phyloP scores from a whole-genome alignment of 2,113 vertebrate genomes.

The Symphodus melops region DNA sequence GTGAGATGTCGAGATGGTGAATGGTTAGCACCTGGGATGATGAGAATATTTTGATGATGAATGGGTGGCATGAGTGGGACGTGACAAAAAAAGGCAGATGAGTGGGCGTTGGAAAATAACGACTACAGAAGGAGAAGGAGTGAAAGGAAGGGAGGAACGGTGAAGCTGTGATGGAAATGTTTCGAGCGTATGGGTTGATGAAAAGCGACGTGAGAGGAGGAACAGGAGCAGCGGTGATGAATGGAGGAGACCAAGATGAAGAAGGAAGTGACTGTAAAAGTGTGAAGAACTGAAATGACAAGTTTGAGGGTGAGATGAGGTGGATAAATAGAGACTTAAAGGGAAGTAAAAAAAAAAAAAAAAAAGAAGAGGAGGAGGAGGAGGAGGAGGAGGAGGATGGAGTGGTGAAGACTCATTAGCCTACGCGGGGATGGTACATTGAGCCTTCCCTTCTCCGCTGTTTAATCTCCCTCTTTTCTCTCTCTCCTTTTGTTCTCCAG shows the following conservation, averaged over 20 bases:
- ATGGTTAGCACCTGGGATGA: constrained; percentile 47
- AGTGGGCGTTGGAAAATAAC: constrained; percentile 51
- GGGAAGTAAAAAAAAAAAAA: constrained; percentile 9
- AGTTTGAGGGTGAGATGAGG: constrained; percentile 58
- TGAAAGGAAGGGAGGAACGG: constrained; percentile 27
- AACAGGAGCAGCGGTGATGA: constrained; percentile 22
- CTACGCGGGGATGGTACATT: constrained; percentile 68
- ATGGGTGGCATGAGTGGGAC: constrained; percentile 50
- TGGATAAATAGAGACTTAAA: constrained; percentile 49
- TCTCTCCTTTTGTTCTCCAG: constrained; percentile 77
- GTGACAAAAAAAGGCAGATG: constrained; percentile 49
- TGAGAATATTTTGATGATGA: constrained; percentile 51
- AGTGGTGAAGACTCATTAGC: constrained; percentile 72
- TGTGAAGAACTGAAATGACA: constrained; percentile 49
- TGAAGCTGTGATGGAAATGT: constrained; percentile 41
- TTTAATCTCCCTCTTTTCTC: constrained; percentile 62
- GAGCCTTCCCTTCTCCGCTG: constrained; percentile 53
- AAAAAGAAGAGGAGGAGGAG: constrained; percentile 13
- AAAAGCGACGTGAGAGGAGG: constrained; percentile 42
- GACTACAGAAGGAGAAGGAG: constrained; percentile 34
- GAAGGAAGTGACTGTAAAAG: constrained; percentile 33
- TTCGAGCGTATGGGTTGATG: constrained; percentile 27
- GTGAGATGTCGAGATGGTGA: not conserved
- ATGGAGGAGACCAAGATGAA: constrained; percentile 41
- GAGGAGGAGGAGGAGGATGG: constrained; percentile 27